Evolutionary conservation across 2,113 vertebrate species (phyloP).

Genomic region (Takifugu bimaculatus): DNA sequence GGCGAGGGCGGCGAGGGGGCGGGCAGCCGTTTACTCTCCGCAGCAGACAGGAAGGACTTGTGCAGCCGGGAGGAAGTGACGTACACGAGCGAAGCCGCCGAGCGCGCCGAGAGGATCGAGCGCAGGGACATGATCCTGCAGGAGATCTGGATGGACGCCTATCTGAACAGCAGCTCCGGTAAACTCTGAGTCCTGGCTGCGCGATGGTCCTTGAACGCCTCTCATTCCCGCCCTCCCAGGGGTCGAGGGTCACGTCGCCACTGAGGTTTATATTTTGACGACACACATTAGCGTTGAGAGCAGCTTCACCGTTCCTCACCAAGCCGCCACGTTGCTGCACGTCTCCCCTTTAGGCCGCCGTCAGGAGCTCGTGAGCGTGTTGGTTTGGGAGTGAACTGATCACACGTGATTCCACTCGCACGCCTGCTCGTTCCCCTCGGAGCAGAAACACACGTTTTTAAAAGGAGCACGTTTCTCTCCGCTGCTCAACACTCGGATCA

Average conservation of each 20-base stretch:
- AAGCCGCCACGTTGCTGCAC: no score
- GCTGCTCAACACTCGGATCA: no score
- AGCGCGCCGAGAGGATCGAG: constrained; percentile 89
- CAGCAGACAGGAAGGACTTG: constrained; percentile 65
- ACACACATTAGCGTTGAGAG: no score
- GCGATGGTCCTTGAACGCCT: not conserved
- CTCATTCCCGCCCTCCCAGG: not conserved
- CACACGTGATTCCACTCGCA: not conserved
- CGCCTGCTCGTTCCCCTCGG: no score
- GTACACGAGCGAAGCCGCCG: constrained; percentile 80
- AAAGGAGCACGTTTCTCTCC: no score
- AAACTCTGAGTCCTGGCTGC: constrained; percentile 1
- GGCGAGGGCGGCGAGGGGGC: constrained; percentile 65
- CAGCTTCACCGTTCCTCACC: no score
- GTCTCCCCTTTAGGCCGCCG: no score
- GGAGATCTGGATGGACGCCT: constrained; percentile 96
- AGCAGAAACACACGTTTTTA: no score
- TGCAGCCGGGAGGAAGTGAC: constrained; percentile 77
- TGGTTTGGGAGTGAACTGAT: not conserved
- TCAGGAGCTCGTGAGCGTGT: not conserved
- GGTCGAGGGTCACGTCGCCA: no score
- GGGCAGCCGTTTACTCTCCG: constrained; percentile 74
- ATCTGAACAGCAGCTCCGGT: constrained; percentile 74
- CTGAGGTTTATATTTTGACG: no score
- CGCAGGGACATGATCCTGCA: constrained; percentile 91